Base-by-base conservation (phyloP, 2,888 invertebrate genomes). In the Acanthosepion esculentum region DNA sequence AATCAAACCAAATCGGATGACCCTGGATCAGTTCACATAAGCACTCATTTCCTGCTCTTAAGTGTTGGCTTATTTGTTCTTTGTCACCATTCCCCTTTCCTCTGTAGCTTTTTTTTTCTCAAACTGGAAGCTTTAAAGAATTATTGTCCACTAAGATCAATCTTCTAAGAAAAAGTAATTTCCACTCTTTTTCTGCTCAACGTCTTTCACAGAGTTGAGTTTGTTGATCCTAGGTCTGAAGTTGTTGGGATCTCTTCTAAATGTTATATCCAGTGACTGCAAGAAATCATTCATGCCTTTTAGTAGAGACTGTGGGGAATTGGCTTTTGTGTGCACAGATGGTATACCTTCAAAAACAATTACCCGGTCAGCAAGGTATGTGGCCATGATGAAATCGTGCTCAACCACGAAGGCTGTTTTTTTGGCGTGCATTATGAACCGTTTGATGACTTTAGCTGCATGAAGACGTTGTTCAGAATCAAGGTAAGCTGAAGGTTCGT, bases 331-430 rank as follows among this genome's bases (percentile, higher is more conserved):
- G 95, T 98, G 97, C 1, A 99, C 98, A 0, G 99, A 99, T 0
- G 99, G 99, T 92, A 98, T 98, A 94, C 99, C 99, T 97, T 99
- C 99, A 97, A 99, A 99, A 94, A 99, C 99, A 96, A 99, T 99
- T 7, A 99, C 99, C 92, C 99, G 98, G 97, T 99, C 99, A 0
- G 99, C 99, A 95, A 99, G 98, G 97, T 99, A 99, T 0, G 99
- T 99, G 33, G 99, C 99, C 99, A 99, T 99, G 96, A 99, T 99
- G 97, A 99, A 99, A 98, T 99, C 99, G 98, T 99, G 99, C 98
- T 99, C 99, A 2, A 99, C 99, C 33, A 99, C 98, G 97, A 99
- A 99, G 26, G 99, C 99, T 18, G 99, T 99, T 97, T 99, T 99
- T 98, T 99, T 99, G 0, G 99, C 99, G 97, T 99, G 99, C 92